Evolutionary conservation across 1,140 invertebrate genomes (phyloP), one percentile per base, ranked within the genome.

Genomic region (Drosophila sulfurigaster): DNA sequence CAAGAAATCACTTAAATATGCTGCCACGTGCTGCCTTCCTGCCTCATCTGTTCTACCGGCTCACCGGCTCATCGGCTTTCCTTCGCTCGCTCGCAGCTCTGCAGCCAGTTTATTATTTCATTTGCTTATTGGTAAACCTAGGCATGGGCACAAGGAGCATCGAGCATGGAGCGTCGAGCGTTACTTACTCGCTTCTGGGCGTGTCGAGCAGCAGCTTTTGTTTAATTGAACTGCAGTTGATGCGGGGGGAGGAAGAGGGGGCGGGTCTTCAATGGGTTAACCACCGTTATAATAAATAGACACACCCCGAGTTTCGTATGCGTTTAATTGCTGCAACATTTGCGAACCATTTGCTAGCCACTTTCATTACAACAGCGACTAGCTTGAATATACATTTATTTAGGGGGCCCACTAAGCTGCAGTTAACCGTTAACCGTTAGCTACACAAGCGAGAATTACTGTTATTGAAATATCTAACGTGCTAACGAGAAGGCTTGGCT

Each of bases 1-100:
- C 66, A 51, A 51, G 66, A 75, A 64, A 75, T 75, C 72, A 64
- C 67, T 75, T 75, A 64, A 70, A 64, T 52, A 64, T 63, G 72
- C 58, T 59, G 59, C 66, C 72, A 73, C 70, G 70, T 67, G 64
- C 54, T 54, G 20, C 28, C 54, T 54, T n/a, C 28, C 41, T 20
- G 28, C 7, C 25, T 28, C 45, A 28, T 54, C 13, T 57, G 54
- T n/a, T 25, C 20, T 25, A 25, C 20, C 20, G 20, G 20, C 20
- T 25, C 20, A 25, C 20, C 20, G 20, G 20, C 20, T 25, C 35
- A 38, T 10, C 35, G 10, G 30, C 7, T 32, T 32, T 32, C 30
- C 30, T 6, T 32, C 6, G 2, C 6, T 38, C 8, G 7, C 8
- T 2, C 35, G 2, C 8, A 8, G 8, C 35, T 10, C 35, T 10